Percentiles rank a stretch among this genome's conserved stretches.
Conservation (phyloP, 1,140 invertebrate species). For the Macrobrachium rosenbergii region DNA sequence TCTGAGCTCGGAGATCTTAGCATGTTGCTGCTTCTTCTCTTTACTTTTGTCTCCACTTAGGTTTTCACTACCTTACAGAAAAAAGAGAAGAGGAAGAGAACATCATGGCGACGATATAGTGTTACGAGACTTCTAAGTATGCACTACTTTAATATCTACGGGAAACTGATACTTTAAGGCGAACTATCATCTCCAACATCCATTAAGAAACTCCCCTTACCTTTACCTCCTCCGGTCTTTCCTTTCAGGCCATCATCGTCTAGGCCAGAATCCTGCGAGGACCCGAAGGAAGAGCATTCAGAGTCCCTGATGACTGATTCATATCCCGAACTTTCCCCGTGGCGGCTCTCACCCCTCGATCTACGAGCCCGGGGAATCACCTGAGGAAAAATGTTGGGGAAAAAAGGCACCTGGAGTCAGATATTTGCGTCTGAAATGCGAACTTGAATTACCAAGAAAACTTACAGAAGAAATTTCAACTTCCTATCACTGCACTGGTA, state of each 20-base stretch:
- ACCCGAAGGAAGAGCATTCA: conserved; percentile 79
- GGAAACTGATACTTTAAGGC: neutral
- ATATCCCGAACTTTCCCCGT: conserved; percentile 88
- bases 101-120: conserved; percentile 51
- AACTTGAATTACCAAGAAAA: too few species aligned
- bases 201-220: conserved; percentile 35
- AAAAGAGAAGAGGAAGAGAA: conserved; percentile 36
- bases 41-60: conserved; percentile 19
- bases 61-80: conserved; percentile 57
- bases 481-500: too few species aligned
- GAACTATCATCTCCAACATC: too few species aligned
- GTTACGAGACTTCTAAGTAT: neutral
- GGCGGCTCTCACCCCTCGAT: conserved; percentile 66
- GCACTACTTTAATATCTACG: neutral
- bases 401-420: too few species aligned
- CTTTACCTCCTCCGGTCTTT: conserved; percentile 48
- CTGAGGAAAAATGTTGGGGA: conserved; percentile 31
- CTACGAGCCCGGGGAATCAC: conserved; percentile 56
- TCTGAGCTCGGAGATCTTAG: neutral
- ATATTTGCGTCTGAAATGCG: neutral
- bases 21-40: too few species aligned
- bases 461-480: too few species aligned
- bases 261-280: conserved; percentile 81
- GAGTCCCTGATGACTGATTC: conserved; percentile 87
- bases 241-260: conserved; percentile 64